A percentile compares a stretch with the other conserved stretches of the same genome.
These are phyloP conservation scores for Zophobas atratus DNA, from an alignment of 1,140 invertebrate species.

Conservation along the genomic window DNA sequence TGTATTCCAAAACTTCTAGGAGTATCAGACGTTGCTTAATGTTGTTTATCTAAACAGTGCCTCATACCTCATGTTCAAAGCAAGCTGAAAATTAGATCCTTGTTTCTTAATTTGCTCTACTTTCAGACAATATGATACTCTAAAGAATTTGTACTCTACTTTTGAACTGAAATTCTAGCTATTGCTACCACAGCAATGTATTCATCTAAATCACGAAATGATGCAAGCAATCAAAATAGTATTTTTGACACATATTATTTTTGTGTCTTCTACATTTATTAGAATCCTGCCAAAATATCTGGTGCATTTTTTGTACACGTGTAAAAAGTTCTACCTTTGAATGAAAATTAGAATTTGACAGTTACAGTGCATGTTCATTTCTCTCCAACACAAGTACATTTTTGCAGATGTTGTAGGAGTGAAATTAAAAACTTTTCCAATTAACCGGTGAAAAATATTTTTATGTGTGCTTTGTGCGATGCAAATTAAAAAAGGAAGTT, in stretches of 20 bases:
- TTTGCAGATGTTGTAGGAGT: not conserved
- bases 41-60: too few species aligned
- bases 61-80: too few species aligned
- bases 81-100: too few species aligned
- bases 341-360: not conserved
- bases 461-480: not conserved
- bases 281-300: not conserved
- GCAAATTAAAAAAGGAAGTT: not conserved
- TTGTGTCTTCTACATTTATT: not conserved
- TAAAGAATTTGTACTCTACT: too few species aligned
- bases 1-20: constrained; percentile 14
- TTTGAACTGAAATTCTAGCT: too few species aligned
- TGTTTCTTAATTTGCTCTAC: too few species aligned
- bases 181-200: too few species aligned
- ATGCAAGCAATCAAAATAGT: too few species aligned
- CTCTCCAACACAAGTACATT: not conserved
- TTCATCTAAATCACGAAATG: too few species aligned
- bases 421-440: not conserved
- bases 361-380: not conserved
- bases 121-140: too few species aligned
- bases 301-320: not conserved
- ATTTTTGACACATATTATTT: too few species aligned
- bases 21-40: not conserved
- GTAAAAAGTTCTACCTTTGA: not conserved
- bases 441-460: not conserved